Conservation (phyloP, 1,140 invertebrate species). For the Caenorhabditis briggsae region DNA sequence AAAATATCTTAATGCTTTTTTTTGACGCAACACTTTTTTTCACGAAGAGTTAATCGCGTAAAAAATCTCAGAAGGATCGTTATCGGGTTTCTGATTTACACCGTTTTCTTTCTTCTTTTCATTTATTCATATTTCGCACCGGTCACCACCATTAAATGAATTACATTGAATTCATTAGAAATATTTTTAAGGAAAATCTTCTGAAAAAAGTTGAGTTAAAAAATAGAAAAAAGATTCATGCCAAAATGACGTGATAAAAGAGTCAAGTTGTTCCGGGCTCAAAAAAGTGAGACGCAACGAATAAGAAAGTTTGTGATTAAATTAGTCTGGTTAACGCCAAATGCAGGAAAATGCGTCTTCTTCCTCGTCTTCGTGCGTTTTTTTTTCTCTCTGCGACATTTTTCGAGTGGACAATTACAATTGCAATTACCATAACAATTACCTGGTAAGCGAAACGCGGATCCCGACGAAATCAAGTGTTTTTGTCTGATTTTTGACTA, state of each 20-base stretch:
- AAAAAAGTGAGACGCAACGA: neutral
- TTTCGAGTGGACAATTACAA: slow-evolving; percentile 46
- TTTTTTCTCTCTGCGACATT: neutral
- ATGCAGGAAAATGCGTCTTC: slow-evolving; percentile 22
- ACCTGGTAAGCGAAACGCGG: neutral
- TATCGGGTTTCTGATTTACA: slow-evolving; percentile 46
- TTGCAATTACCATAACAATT: slow-evolving; percentile 13
- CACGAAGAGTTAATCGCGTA: slow-evolving; percentile 28
- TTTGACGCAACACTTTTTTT: neutral
- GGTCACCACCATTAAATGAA: slow-evolving; percentile 42
- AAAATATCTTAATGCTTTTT: neutral
- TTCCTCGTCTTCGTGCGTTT: neutral
- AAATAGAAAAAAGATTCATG: neutral
- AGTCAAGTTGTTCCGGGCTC: too few relatives aligned
- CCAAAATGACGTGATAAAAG: slow-evolving; percentile 13
- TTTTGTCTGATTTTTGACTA: neutral
- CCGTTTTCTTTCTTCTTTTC: slow-evolving; percentile 16
- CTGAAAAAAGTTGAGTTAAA: too few relatives aligned
- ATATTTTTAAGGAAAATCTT: neutral
- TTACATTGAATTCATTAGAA: slow-evolving; percentile 10
- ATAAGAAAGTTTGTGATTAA: slow-evolving; percentile 46
- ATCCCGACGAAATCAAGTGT: slow-evolving; percentile 37
- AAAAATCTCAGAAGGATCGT: slow-evolving; percentile 34
- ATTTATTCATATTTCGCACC: neutral
- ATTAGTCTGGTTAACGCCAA: slow-evolving; percentile 45